Percentiles rank a stretch among this genome's conserved stretches.
Conservation (phyloP, 2,888 invertebrate species). For the Psylliodes chrysocephalus region DNA sequence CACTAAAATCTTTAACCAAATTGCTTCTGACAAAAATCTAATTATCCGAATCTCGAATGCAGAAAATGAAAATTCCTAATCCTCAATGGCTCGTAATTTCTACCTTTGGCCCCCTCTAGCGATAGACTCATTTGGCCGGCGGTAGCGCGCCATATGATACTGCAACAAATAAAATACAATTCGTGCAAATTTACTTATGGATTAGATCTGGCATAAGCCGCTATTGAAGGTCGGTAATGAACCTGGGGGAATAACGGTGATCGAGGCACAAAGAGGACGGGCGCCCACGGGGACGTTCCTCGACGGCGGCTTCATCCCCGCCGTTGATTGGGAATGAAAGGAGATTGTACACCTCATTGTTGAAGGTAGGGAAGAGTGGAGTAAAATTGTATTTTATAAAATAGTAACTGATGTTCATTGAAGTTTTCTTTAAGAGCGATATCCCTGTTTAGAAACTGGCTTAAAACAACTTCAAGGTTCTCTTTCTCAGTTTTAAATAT, state of each 20-base stretch:
- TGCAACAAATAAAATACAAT: conserved; percentile 43
- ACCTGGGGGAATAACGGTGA: conserved; percentile 47
- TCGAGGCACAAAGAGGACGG: conserved; percentile 42
- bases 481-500: too few relatives aligned
- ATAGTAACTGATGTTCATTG: too few relatives aligned
- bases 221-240: conserved; percentile 45
- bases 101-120: conserved; percentile 10
- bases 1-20: too few relatives aligned
- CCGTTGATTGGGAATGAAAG: conserved; percentile 41
- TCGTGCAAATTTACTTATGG: conserved; percentile 49
- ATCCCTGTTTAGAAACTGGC: too few relatives aligned
- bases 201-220: conserved; percentile 45
- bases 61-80: conserved; percentile 9
- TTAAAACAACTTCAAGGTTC: too few relatives aligned
- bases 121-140: conserved; percentile 16
- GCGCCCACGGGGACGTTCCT: conserved; percentile 35
- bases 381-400: neutral
- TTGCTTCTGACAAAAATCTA: too few relatives aligned
- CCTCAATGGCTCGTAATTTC: conserved; percentile 16
- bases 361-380: conserved; percentile 32
- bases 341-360: conserved; percentile 30
- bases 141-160: conserved; percentile 35
- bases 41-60: too few relatives aligned
- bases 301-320: conserved; percentile 24
- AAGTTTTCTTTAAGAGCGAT: too few relatives aligned